A percentile compares a stretch with the other conserved stretches of the same genome.
Evolutionary conservation across 2,888 invertebrate species (phyloP).

Genomic region (Xestia xanthographa): DNA sequence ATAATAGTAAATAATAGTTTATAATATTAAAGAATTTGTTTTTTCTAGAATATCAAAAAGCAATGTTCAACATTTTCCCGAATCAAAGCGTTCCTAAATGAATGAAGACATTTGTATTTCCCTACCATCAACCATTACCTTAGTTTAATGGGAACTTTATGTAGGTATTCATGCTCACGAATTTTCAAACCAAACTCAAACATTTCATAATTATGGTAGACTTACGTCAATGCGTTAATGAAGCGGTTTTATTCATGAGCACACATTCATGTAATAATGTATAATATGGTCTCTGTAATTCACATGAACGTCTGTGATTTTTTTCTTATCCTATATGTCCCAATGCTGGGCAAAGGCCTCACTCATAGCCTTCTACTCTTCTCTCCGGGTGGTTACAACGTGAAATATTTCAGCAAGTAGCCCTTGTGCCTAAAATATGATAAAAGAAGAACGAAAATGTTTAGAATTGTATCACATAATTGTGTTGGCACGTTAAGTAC

Average conservation of each 20-base stretch:
- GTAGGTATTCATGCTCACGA: not conserved
- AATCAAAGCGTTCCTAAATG: not conserved
- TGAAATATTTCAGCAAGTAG: too few relatives aligned
- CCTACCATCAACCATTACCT: too few relatives aligned
- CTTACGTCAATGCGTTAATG: not conserved
- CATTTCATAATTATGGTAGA: not conserved
- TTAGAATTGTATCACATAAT: too few relatives aligned
- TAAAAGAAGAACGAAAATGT: too few relatives aligned
- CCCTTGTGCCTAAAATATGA: too few relatives aligned
- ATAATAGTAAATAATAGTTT: too few relatives aligned
- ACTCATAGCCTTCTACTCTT: too few relatives aligned
- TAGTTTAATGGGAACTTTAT: not conserved
- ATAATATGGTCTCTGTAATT: not conserved
- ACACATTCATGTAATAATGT: not conserved
- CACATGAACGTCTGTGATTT: too few relatives aligned
- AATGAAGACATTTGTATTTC: not conserved
- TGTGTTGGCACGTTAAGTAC: too few relatives aligned
- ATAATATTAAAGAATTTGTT: not conserved
- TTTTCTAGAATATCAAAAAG: not conserved
- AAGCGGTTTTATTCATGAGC: slow-evolving; percentile 8
- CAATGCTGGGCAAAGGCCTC: too few relatives aligned
- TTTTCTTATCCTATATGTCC: too few relatives aligned
- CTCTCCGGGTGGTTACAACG: too few relatives aligned
- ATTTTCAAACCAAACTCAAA: not conserved
- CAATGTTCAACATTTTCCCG: not conserved